Evolutionary conservation across 2,797 vertebrate genomes (phyloP), one percentile per base, ranked within the genome.

Genomic region (Typhlichthys subterraneus): DNA sequence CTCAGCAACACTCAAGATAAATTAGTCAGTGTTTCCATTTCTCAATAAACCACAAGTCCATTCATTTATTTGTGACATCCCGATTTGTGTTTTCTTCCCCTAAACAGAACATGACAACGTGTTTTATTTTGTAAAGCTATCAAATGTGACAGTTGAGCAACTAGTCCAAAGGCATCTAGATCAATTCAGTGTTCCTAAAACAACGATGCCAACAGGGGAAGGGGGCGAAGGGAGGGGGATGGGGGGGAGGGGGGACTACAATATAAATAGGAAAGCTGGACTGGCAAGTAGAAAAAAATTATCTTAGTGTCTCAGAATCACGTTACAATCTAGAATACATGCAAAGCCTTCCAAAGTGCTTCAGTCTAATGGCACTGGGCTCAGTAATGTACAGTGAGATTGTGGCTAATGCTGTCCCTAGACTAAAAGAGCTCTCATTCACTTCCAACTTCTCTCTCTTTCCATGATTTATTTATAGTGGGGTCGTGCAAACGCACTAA

Each of bases 21-120:
- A 76, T 88, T 85, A 87, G 86, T 85, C 83, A 79, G 73, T 67
- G 73, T 70, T 89, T 87, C 83, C 86, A 80, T 81, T 91, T 91
- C 85, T 83, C 81, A 57, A 61, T 85, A 85, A 75, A 70, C 83
- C 72, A 17, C 85, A 78, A 55, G 59, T 73, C 52, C 74, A 38
- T 38, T 38, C 72, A 65, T 70, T 76, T 56, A 73, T 79, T 61
- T 51, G 54, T 65, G 59, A 78, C 46, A 31, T 68, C 42, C 0
- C 50, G 58, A 56, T 57, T 61, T 73, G 15, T 51, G 14, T 19
- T 15, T 17, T 51, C 12, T 7, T 4, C 17, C 50, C 48, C n/a
- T 14, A 50, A 8, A n/a, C 48, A n/a, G n/a, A 9, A 51, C 50
- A 51, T 17, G 17, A 9, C 50, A 9, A 17, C 10, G 15, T 51